Evolutionary conservation across 2,888 invertebrate genomes (phyloP).

Genomic region (Aphidoletes aphidimyza): DNA sequence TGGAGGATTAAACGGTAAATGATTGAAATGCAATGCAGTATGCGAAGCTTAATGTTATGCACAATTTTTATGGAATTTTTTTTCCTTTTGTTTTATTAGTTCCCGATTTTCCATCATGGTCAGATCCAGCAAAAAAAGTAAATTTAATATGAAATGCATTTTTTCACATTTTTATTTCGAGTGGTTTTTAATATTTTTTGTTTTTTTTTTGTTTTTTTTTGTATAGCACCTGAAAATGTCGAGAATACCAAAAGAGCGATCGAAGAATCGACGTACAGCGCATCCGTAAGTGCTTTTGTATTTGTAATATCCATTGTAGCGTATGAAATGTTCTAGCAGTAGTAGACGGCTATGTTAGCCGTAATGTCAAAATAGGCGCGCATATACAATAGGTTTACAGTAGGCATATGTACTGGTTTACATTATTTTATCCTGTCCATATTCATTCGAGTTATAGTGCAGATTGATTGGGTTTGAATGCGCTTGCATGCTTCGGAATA

Average conservation of each 20-base stretch:
- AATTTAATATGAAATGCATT: background rate
- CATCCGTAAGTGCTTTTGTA: slow-evolving; percentile 27
- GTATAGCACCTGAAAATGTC: background rate
- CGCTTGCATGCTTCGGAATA: too few species aligned
- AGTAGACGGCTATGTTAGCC: too few species aligned
- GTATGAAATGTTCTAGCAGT: too few species aligned
- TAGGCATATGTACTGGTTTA: too few species aligned
- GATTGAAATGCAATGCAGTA: background rate
- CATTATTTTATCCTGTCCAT: too few species aligned
- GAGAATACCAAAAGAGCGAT: background rate
- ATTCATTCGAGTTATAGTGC: too few species aligned
- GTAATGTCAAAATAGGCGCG: too few species aligned
- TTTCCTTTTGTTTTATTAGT: background rate
- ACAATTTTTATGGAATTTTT: background rate
- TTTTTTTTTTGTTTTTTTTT: background rate
- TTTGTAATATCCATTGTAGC: background rate
- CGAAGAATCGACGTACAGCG: slow-evolving; percentile 8
- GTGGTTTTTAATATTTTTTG: background rate
- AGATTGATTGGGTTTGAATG: too few species aligned
- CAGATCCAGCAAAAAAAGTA: slow-evolving; percentile 47
- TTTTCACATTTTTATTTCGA: background rate
- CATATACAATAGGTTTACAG: too few species aligned
- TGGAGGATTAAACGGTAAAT: background rate
- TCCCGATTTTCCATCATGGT: slow-evolving; percentile 34
- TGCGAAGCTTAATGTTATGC: background rate